Evolutionary conservation across 2,888 invertebrate genomes (phyloP), one percentile per base, ranked within the genome.

Genomic region (Malachius bipustulatus): DNA sequence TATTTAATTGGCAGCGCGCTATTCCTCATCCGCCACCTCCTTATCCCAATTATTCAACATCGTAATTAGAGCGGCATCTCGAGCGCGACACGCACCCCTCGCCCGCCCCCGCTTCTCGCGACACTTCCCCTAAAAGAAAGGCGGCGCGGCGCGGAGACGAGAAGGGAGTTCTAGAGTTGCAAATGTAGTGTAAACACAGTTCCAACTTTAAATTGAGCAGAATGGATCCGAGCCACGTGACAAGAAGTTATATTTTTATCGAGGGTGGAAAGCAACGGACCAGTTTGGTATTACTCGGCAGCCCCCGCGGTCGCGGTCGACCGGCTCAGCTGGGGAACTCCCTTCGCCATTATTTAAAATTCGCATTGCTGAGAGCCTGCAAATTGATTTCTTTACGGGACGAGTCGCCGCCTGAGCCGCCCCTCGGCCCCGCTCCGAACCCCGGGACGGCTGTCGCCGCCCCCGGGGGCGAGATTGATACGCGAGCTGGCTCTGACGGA

Each of bases 171-270:
- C 35, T 30, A 30, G 43, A 47, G 52, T 50, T 55, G 55, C 53
- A 57, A 59, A 57, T 57, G 58, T 57, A 58, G 52, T 57, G 59
- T 57, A 58, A 60, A 60, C 59, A 60, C 51, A 51, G 49, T 55
- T 58, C 51, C 50, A 56, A 57, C 55, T 60, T 58, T 55, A 58
- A 60, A 59, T 58, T 59, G 57, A 57, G 57, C 55, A 56, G 56
- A 59, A 57, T 57, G 51, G 54, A 59, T 58, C 55, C 51, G 49
- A 49, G 52, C 54, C 57, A 57, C 57, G 57, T 56, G 57, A 57
- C 57, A 53, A 58, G 57, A 56, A 57, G 56, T 59, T 59, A 57
- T 58, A 59, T 59, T 59, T 58, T 57, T 55, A 54, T 54, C 53
- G 50, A 41, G 49, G 50, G 49, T 45, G 44, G 47, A 49, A 45